phyloP scores from a whole-genome alignment of 35 echinoderm and acorn worm species.

The Amphiura filiformis region DNA sequence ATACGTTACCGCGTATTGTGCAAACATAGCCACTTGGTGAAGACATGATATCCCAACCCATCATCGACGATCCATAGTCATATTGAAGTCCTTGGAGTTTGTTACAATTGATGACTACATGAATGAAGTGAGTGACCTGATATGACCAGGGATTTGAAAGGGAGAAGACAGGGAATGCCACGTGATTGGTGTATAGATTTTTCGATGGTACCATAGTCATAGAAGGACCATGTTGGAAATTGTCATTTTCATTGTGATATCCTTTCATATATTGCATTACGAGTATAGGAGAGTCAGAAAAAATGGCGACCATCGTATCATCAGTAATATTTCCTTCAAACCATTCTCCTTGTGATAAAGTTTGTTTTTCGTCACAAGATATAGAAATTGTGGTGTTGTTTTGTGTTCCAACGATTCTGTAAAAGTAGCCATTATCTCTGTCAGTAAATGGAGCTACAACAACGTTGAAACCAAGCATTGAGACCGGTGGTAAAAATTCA shows the following conservation, averaged over 20 bases:
- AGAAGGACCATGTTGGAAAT: too few species aligned
- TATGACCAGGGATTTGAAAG: not conserved
- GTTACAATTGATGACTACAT: not conserved
- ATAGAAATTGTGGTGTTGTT: not conserved
- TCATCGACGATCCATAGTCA: not conserved
- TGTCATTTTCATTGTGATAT: not conserved
- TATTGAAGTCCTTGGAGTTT: not conserved
- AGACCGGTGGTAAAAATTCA: not conserved
- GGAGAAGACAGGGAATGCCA: not conserved
- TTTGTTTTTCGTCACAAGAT: not conserved
- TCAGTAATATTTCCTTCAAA: not conserved
- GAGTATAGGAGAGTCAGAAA: not conserved
- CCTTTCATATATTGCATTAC: not conserved
- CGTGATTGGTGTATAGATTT: not conserved
- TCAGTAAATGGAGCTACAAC: not conserved
- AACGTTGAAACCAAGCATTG: not conserved
- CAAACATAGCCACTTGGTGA: not conserved
- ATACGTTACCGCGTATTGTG: not conserved
- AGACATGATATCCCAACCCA: not conserved
- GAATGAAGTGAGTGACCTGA: not conserved
- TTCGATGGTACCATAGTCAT: not conserved
- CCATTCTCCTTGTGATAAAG: not conserved
- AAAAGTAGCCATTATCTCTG: not conserved
- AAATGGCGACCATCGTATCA: not conserved
- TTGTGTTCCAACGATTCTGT: not conserved